These are phyloP conservation scores for Sitta carolinensis DNA, from an alignment of 2,797 vertebrate genomes.

Conservation along the genomic window DNA sequence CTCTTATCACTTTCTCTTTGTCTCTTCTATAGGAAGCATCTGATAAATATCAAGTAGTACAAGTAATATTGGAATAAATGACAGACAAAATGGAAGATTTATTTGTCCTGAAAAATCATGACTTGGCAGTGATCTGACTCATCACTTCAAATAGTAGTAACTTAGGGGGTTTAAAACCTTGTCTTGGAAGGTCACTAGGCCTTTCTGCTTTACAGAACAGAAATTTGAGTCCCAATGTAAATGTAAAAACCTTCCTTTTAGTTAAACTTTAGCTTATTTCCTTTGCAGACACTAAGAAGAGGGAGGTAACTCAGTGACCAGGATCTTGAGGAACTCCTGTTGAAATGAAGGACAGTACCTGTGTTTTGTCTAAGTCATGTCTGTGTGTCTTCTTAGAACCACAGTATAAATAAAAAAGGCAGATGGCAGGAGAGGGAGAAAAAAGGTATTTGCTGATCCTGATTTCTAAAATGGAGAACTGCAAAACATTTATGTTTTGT, in stretches of 20 bases:
- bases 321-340: background rate
- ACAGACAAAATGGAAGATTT: background rate
- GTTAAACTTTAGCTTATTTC: background rate
- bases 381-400: background rate
- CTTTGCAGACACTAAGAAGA: background rate
- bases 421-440: background rate
- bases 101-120: background rate
- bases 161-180: background rate
- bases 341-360: background rate
- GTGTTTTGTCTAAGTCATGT: background rate
- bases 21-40: background rate
- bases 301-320: background rate
- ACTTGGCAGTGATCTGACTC: background rate
- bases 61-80: background rate
- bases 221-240: background rate
- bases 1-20: background rate
- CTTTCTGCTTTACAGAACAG: background rate
- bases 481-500: background rate
- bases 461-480: conserved; percentile 1
- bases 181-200: background rate
- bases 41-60: background rate
- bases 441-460: background rate
- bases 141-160: background rate
- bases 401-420: conserved; percentile 16
- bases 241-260: background rate